Evolutionary conservation across 1,140 invertebrate genomes (phyloP).

Genomic region (Metopolophium dirhodum): DNA sequence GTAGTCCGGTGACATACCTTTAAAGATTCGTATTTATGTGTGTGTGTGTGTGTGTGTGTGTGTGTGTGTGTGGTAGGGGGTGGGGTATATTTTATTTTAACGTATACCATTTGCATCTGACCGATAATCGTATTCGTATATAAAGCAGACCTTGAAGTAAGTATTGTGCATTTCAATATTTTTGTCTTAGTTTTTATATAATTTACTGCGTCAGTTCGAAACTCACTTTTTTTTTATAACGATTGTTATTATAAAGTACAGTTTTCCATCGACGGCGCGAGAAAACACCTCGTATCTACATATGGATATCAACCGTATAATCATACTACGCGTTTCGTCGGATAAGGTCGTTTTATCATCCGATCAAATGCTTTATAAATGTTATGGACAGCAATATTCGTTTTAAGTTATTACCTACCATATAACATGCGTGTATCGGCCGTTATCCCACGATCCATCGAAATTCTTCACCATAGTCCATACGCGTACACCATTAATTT

Average conservation of each 20-base stretch:
- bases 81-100: not conserved
- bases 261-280: not conserved
- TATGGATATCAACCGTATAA: not conserved
- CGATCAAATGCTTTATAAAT: constrained; percentile 16
- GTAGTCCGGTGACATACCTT: not conserved
- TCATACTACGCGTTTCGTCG: not conserved
- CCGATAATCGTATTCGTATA: not conserved
- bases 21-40: not conserved
- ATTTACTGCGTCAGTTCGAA: not conserved
- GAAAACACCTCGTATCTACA: not conserved
- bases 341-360: not conserved
- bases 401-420: not conserved
- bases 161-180: not conserved
- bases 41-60: no score
- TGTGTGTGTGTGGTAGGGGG: no score
- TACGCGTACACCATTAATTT: not conserved
- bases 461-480: not conserved
- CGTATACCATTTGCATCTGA: not conserved
- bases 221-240: not conserved
- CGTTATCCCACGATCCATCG: not conserved
- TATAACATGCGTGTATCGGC: not conserved
- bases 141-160: no score
- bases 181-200: not conserved
- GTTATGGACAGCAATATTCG: not conserved
- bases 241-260: not conserved